These are phyloP conservation scores for Cyanistes caeruleus DNA, from an alignment of 2,113 vertebrate species.

Conservation along the genomic window DNA sequence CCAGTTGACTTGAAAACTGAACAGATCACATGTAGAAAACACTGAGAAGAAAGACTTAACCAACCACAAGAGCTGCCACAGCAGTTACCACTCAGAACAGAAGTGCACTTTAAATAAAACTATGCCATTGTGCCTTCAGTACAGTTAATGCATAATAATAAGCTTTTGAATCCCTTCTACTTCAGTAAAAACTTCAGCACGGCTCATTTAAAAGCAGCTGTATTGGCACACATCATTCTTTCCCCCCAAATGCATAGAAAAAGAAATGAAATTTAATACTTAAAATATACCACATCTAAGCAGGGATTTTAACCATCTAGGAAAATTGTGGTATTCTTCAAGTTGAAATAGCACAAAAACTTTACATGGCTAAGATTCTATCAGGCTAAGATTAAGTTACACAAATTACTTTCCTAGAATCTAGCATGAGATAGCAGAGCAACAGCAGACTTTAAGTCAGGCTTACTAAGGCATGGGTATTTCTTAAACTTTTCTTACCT, in stretches of 20 bases:
- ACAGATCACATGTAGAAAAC: not conserved
- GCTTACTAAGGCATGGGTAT: not conserved
- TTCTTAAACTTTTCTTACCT: not conserved
- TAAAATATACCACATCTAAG: not conserved
- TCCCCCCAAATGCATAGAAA: not conserved
- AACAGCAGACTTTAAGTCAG: not conserved
- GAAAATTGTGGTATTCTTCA: not conserved
- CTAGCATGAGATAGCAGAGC: not conserved
- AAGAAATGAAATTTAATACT: not conserved
- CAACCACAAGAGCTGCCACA: not conserved
- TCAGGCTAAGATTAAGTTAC: not conserved
- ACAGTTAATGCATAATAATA: slow-evolving; percentile 19
- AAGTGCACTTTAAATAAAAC: not conserved
- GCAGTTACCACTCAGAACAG: not conserved
- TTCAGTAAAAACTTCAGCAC: not conserved
- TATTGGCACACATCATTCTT: not conserved
- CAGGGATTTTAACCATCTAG: not conserved
- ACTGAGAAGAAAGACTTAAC: not conserved
- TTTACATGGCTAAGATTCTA: not conserved
- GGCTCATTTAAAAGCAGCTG: slow-evolving; percentile 19
- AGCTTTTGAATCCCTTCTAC: not conserved
- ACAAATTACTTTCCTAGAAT: not conserved
- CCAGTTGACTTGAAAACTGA: not conserved
- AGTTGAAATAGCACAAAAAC: not conserved
- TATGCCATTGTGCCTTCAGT: not conserved